Conservation (phyloP, 2,113 vertebrate genomes). For the Nesogale talazaci region DNA sequence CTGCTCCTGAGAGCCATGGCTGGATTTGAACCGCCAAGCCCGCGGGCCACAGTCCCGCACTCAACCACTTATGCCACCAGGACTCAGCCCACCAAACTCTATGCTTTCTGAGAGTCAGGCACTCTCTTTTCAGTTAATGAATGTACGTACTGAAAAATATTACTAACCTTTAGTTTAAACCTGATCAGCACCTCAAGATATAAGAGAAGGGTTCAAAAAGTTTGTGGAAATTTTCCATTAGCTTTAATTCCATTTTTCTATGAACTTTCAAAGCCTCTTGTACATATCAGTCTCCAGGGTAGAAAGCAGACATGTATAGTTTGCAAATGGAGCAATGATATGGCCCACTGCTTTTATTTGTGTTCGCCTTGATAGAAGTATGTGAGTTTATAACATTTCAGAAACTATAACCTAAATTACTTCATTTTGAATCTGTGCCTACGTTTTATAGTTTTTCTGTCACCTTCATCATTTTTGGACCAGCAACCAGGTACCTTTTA, state of each 20-base stretch:
- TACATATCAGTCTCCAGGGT: not conserved
- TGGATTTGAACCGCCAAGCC: no score
- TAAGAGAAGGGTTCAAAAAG: no score
- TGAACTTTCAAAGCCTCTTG: no score
- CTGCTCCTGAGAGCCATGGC: no score
- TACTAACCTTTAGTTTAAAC: not conserved
- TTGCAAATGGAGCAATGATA: not conserved
- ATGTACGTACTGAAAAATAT: not conserved
- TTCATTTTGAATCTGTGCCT: not conserved
- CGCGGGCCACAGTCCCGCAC: no score
- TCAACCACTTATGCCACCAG: no score
- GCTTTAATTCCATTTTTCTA: no score
- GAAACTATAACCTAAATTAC: not conserved
- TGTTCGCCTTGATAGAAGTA: not conserved
- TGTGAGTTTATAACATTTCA: not conserved
- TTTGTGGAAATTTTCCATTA: no score
- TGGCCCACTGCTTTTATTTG: not conserved
- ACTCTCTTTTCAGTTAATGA: not conserved
- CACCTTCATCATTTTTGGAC: not conserved
- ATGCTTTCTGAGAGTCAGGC: no score
- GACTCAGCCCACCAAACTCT: no score
- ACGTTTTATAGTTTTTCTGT: not conserved
- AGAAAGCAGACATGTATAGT: not conserved
- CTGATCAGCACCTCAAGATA: not conserved
- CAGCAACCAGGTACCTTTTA: not conserved